Base-by-base conservation (phyloP, 2,797 vertebrate genomes). In the Champsocephalus gunnari region DNA sequence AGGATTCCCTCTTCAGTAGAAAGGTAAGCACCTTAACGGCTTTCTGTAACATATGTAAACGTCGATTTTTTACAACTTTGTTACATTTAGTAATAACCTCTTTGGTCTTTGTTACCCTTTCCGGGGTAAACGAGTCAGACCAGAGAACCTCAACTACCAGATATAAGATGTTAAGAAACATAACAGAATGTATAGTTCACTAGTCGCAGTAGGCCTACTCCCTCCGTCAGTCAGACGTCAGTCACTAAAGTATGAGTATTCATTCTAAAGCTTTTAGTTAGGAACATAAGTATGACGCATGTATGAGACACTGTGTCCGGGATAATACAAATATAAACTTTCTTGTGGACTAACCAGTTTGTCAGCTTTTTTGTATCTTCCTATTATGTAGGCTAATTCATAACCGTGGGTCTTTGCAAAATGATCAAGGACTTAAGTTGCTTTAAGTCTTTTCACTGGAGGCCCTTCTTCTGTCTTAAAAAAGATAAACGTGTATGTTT, bases 21-120 rank as follows among this genome's bases (percentile, higher is more conserved):
- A 81, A 89, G 89, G 91, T 91, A 87, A 2, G 87, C 19, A 4
- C 21, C 28, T 54, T 55, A 60, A 11, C 47, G 16, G 0, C 56
- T 45, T 56, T 66, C 24, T 77, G 10, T 43, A 47, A 0, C 16
- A 14, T 6, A 32, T 21, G 17, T 1, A 63, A 12, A 14, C 8
- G 34, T 57, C 1, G 2, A 21, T 64, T 34, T 5, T 34, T 5
- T 56, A 32, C 24, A 47, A 38, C 7, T 67, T 56, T 66, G 5
- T 21, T 16, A 12, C 11, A 49, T 57, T 24, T 6, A 55, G 1
- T 2, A 2, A 48, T 13, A 21, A 50, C 5, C 3, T 50, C 50
- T 54, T 43, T 0, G 10, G 6, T 17, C 21, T 58, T 55, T 41
- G 3, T 45, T 57, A 38, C 38, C 14, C 34, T 24, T 48, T 2